Conservation (phyloP, 2,797 vertebrate species). For the Pseudochirops corinnae region DNA sequence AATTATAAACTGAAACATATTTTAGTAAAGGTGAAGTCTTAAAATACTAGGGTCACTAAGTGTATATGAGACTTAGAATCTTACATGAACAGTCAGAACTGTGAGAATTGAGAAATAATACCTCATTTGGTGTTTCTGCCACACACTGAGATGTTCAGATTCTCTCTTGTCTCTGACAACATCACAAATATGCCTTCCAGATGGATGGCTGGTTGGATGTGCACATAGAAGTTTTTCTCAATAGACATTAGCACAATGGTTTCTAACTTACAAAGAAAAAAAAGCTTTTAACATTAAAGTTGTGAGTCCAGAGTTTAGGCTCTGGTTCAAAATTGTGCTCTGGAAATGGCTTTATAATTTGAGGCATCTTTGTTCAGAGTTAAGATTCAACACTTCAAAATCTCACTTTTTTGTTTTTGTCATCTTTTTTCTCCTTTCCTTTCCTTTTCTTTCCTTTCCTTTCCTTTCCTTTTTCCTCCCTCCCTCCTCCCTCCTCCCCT, state of each 20-base stretch:
- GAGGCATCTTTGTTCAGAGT: too few species aligned
- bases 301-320: too few species aligned
- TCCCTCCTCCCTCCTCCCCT: too few species aligned
- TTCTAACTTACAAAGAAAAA: background rate
- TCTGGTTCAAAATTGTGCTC: too few species aligned
- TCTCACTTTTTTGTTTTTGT: too few species aligned
- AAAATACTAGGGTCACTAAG: constrained; percentile 11
- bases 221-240: constrained; percentile 20
- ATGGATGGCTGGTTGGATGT: background rate
- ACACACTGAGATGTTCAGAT: background rate
- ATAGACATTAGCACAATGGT: constrained; percentile 28
- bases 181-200: background rate
- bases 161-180: background rate
- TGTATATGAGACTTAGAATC: background rate
- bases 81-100: constrained; percentile 9
- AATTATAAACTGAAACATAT: background rate
- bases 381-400: too few species aligned
- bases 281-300: too few species aligned
- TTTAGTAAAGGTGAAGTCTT: background rate
- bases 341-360: too few species aligned
- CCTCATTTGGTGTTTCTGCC: background rate
- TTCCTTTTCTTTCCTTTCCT: too few species aligned
- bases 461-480: too few species aligned
- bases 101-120: constrained; percentile 12
- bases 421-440: too few species aligned